A percentile compares a stretch with the other conserved stretches of the same genome.
Conservation (phyloP, 1,140 invertebrate genomes). For the Schlechtendalia chinensis region DNA sequence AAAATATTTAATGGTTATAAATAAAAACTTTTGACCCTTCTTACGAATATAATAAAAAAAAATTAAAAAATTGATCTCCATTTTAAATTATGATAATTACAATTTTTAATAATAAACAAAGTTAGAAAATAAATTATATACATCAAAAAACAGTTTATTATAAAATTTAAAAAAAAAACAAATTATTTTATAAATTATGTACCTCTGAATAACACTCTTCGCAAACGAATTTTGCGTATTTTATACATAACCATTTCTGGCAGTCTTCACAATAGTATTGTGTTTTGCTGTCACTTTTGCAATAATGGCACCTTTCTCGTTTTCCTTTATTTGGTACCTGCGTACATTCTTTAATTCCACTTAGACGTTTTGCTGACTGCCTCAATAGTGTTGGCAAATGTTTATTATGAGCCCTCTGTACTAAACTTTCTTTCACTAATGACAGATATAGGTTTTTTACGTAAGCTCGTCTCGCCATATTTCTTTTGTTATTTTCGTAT, state of each 20-base stretch:
- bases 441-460: conserved; percentile 36
- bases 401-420: conserved; percentile 19
- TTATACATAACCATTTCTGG: neutral
- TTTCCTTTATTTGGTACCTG: no score
- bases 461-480: neutral
- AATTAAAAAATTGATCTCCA: no score
- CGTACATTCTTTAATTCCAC: no score
- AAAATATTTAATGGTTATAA: no score
- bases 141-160: conserved; percentile 10
- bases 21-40: no score
- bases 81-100: no score
- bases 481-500: conserved; percentile 18
- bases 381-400: no score
- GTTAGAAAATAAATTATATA: neutral
- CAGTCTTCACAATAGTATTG: conserved; percentile 39
- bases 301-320: neutral
- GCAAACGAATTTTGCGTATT: conserved; percentile 3
- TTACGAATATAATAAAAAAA: no score
- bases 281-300: conserved; percentile 29
- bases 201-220: conserved; percentile 13
- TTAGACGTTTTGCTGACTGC: no score
- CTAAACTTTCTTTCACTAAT: conserved; percentile 35
- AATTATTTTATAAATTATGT: conserved; percentile 13
- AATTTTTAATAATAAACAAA: neutral
- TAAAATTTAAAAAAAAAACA: conserved; percentile 5